Percentiles rank a stretch among this genome's conserved stretches.
These are phyloP conservation scores for Nylanderia fulva DNA, from an alignment of 1,140 invertebrate species.

Conservation along the genomic window DNA sequence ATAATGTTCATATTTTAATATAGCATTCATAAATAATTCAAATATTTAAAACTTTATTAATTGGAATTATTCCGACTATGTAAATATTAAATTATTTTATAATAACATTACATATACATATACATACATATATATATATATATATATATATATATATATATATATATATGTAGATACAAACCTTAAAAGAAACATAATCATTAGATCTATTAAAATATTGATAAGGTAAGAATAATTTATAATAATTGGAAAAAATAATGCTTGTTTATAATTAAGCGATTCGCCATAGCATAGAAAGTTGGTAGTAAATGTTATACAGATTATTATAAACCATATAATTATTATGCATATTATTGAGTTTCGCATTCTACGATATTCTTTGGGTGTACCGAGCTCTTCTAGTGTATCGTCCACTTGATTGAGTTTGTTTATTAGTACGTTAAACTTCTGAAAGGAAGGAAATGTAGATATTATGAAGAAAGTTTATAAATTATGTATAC, in stretches of 20 bases:
- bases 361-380: conserved; percentile 6
- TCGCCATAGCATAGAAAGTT: too few species aligned
- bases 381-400: not conserved
- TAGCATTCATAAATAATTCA: too few species aligned
- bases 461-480: not conserved
- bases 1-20: too few species aligned
- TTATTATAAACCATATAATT: not conserved
- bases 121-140: too few species aligned
- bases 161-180: not conserved
- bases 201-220: not conserved
- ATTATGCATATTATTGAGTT: not conserved
- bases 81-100: not conserved
- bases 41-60: too few species aligned
- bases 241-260: not conserved
- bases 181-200: conserved; percentile 15
- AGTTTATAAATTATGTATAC: not conserved
- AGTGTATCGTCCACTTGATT: conserved; percentile 29
- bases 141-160: not conserved
- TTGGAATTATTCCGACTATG: too few species aligned
- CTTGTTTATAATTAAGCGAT: not conserved
- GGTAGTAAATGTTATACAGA: not conserved
- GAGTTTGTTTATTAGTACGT: conserved; percentile 17
- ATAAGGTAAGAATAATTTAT: not conserved
- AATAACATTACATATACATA: too few species aligned
- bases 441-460: not conserved